phyloP scores from a whole-genome alignment of 2,113 vertebrate species.

The Xiphophorus couchianus region DNA sequence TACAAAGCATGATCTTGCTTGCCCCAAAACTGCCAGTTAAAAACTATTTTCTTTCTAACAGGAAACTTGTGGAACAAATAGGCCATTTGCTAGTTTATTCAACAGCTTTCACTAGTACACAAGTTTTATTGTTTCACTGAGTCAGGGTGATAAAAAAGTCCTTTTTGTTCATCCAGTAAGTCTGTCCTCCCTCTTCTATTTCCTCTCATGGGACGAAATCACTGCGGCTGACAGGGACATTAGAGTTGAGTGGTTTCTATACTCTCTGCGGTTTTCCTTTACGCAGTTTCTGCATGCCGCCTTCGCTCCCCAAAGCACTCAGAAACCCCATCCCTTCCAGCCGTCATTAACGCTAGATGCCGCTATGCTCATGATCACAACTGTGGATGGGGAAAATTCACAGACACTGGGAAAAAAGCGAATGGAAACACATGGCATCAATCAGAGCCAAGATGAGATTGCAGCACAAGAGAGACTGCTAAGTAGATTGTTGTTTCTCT shows the following conservation, averaged over 20 bases:
- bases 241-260: slow-evolving; percentile 46
- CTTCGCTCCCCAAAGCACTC: slow-evolving; percentile 27
- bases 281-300: slow-evolving; percentile 28
- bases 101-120: slow-evolving; percentile 40
- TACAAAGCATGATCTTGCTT: slow-evolving; percentile 35
- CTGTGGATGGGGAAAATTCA: slow-evolving; percentile 35
- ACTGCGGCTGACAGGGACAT: slow-evolving; percentile 46
- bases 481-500: slow-evolving; percentile 48
- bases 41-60: slow-evolving; percentile 13
- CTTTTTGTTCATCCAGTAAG: slow-evolving; percentile 30
- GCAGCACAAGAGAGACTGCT: slow-evolving; percentile 61
- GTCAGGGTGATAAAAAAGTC: slow-evolving; percentile 41
- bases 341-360: slow-evolving; percentile 50
- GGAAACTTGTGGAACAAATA: slow-evolving; percentile 48
- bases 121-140: slow-evolving; percentile 59
- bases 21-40: slow-evolving; percentile 33
- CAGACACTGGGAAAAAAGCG: slow-evolving; percentile 40
- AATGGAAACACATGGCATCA: slow-evolving; percentile 71
- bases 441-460: slow-evolving; percentile 64
- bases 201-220: slow-evolving; percentile 51
- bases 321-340: slow-evolving; percentile 30
- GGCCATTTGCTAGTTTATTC: not conserved
- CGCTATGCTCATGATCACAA: slow-evolving; percentile 33
- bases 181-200: slow-evolving; percentile 31
- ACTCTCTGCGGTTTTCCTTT: slow-evolving; percentile 57